Base-by-base conservation (phyloP, 2,797 vertebrate genomes). In the Phyllotis vaccarum region DNA sequence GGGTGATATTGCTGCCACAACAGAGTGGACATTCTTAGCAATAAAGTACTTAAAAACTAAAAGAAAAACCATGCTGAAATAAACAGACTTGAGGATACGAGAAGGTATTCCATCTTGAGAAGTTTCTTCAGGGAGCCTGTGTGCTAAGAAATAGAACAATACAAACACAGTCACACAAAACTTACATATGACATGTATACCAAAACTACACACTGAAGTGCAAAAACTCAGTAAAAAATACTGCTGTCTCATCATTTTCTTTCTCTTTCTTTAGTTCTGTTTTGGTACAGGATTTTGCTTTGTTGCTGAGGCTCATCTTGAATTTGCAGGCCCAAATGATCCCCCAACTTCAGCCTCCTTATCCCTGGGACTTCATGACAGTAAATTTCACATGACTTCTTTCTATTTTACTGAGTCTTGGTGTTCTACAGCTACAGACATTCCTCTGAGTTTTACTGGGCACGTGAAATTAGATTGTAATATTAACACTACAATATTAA, bases 1-100 rank as follows among this genome's bases (percentile, higher is more conserved):
- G 58, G 64, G 46, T 80, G 89, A 0, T 81, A 79, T 91, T 97
- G 96, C 86, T 93, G 80, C 64, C 96, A 81, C 52, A 94, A 64
- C 1, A 70, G 40, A 93, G 0, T 58, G 27, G 24, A 34, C 58
- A 68, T 72, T 66, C 27, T 90, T 91, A 81, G 56, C 92, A 82
- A 89, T 92, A 94, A 90, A 76, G 22, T 29, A 86, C 54, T 31
- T 14, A 1, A 86, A 46, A 89, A 72, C 0, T 54, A 89, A 79
- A 70, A 90, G 34, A 13, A 2, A 19, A 83, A 64, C 34, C 19
- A 75, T 9, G 0, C 78, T 4, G 56, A 93, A 40, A 70, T 12
- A 49, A n/a, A 70, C 6, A 62, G 31, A 66, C 83, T 81, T 46
- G 31, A 49, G 93, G 37, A 5, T 56, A 82, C 83, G 81, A 79